Base-by-base conservation (phyloP, 2,113 vertebrate species). In the Erpornis zantholeuca region DNA sequence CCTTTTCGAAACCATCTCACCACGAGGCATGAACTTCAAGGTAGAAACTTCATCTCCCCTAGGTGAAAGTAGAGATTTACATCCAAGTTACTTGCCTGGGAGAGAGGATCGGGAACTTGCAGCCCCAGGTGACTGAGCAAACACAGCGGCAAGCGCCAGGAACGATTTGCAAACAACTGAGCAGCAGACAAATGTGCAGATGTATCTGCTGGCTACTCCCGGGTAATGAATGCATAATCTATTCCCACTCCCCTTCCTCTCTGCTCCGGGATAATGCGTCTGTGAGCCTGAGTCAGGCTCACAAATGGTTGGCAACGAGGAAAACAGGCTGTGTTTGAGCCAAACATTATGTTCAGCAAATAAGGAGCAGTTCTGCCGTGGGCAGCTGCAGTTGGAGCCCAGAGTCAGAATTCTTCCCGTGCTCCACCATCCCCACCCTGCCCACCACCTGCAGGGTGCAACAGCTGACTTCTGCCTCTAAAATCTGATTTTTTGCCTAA, bases 341-440 rank as follows among this genome's bases (percentile, higher is more conserved):
- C 92, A 96, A 73, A 88, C 87, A 59, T 79, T 75, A 16, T 70
- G 89, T 77, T 95, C 87, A 92, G 90, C 76, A 94, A 93, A 90
- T 47, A 88, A 92, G 85, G 91, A 82, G 54, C 47, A 44, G 92
- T 31, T 80, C 22, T 42, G 82, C 71, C 72, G n/a, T 2, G 75
- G 86, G 10, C 63, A 28, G 21, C 38, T 50, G 66, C 70, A 70
- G 53, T 28, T 4, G 4, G 59, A 92, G 89, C 82, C 50, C 66
- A 3, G 73, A 9, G 59, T 40, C 87, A 70, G 76, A 21, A 78
- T 61, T 66, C 72, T 10, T 44, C 47, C 53, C 22, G 22, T 1
- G 2, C 49, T 11, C 66, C 23, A 47, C 2, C 0, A n/a, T 35
- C 38, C 70, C 63, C 76, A 53, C 2, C 56, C 88, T 53, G 38